Conservation (phyloP, 1,140 invertebrate species). For the Pachypeltis micranthus region DNA sequence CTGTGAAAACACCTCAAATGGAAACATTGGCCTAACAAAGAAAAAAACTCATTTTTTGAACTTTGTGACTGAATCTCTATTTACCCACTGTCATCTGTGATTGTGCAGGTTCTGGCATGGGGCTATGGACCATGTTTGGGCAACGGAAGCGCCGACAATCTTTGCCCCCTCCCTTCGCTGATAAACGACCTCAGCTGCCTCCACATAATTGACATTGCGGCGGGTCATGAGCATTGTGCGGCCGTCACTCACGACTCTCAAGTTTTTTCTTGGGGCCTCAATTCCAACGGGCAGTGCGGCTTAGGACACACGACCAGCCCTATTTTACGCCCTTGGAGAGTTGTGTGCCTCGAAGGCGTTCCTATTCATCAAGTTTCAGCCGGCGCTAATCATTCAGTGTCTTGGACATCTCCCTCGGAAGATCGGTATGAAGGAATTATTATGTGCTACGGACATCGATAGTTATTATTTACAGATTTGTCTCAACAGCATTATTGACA, state of each 20-base stretch:
- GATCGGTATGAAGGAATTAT: too few species aligned
- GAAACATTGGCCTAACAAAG: background rate
- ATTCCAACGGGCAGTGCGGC: constrained; percentile 58
- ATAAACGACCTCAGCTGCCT: constrained; percentile 34
- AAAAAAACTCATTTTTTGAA: constrained; percentile 13
- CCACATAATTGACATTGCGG: constrained; percentile 38
- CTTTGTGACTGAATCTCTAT: constrained; percentile 11
- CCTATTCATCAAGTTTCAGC: constrained; percentile 52
- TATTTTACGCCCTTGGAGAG: constrained; percentile 46
- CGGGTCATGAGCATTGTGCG: constrained; percentile 48
- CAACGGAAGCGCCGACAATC: constrained; percentile 43
- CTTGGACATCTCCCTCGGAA: constrained; percentile 49
- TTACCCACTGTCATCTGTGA: too few species aligned
- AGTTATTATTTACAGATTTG: too few species aligned
- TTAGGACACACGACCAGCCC: constrained; percentile 52
- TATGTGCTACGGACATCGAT: too few species aligned
- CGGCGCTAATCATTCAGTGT: constrained; percentile 54
- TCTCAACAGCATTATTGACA: too few species aligned
- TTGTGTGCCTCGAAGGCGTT: constrained; percentile 46
- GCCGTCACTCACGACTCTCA: constrained; percentile 44
- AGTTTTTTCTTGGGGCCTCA: constrained; percentile 56
- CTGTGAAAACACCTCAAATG: too few species aligned
- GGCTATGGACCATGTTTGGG: constrained; percentile 48
- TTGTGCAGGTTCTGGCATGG: constrained; percentile 47
- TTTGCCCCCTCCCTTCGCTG: constrained; percentile 34